Base-by-base conservation (phyloP, 2,113 vertebrate genomes). In the Ailuropoda melanoleuca region DNA sequence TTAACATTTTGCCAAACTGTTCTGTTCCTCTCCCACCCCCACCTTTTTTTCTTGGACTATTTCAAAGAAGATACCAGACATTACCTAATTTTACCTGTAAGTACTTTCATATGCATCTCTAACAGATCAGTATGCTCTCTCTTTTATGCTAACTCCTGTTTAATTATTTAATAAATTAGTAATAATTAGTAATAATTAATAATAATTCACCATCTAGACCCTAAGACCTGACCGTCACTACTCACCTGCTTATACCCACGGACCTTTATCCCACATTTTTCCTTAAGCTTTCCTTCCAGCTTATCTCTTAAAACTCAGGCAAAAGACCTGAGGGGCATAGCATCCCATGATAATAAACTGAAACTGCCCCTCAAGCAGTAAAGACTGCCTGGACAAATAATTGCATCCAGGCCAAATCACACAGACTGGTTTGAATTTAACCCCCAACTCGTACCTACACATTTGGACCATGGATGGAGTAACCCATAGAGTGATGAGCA, bases 1-100 rank as follows among this genome's bases (percentile, higher is more conserved):
- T 86, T 88, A 82, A 56, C 48, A 31, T 84, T 82, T 88, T 88
- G 48, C 48, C 55, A 88, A 74, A 74, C 18, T 74, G 23, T 48
- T 75, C 17, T 62, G 2, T 95, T 95, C 21, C 29, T 58, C 8
- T 88, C 13, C 24, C 6, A 80, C 26, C 23, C 46, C 7, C 18
- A 72, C 48, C 55, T 58, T 87, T 92, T 62, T 62, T 66, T 77
- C 93, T 88, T 87, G 62, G 64, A 82, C 26, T 81, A 75, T 50
- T 92, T 96, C 68, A 82, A 88, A 75, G 88, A 60, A 60, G 88
- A 95, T 77, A 24, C 34, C n/a, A 83, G 83, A 68, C 53, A 70
- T 88, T 77, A 53, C 34, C n/a, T 77, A 50, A 83, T 88, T 68
- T 83, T 50, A 83, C 89, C 56, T 53, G 13, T 92, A 68, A 77